Evolutionary conservation across 2,797 vertebrate genomes (phyloP).

Genomic region (Fringilla coelebs): DNA sequence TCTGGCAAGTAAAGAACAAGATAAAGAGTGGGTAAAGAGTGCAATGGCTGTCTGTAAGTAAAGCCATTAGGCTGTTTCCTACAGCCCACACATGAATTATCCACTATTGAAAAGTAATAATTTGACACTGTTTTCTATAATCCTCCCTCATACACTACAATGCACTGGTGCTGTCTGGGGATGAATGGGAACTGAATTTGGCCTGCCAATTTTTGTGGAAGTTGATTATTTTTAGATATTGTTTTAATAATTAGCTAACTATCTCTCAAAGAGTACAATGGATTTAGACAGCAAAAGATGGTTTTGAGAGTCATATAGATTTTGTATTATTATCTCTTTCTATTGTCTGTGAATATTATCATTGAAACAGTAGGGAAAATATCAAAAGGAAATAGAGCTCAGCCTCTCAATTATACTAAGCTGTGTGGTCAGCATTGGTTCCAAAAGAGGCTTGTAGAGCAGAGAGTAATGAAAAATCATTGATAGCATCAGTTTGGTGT

Average conservation of each 20-base stretch:
- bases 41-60: conserved; percentile 7
- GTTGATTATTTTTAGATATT: conserved; percentile 44
- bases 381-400: conserved; percentile 59
- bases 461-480: conserved; percentile 65
- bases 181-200: conserved; percentile 25
- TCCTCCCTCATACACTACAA: background rate
- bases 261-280: background rate
- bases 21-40: conserved; percentile 24
- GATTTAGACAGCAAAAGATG: conserved; percentile 26
- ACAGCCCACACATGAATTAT: background rate
- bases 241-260: conserved; percentile 39
- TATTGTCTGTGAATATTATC: conserved; percentile 42
- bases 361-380: conserved; percentile 57
- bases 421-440: conserved; percentile 59
- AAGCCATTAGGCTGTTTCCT: conserved; percentile 14
- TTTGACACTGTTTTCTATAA: conserved; percentile 16
- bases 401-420: conserved; percentile 49
- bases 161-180: background rate
- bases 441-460: conserved; percentile 59
- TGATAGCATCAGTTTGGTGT: conserved; percentile 58
- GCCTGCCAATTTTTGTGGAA: conserved; percentile 17
- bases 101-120: conserved; percentile 25
- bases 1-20: background rate
- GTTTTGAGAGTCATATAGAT: background rate
- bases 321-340: conserved; percentile 53